Percentiles rank a stretch among this genome's conserved stretches.
phyloP scores from a whole-genome alignment of 2,888 invertebrate species.

The Drosophila anomalata region DNA sequence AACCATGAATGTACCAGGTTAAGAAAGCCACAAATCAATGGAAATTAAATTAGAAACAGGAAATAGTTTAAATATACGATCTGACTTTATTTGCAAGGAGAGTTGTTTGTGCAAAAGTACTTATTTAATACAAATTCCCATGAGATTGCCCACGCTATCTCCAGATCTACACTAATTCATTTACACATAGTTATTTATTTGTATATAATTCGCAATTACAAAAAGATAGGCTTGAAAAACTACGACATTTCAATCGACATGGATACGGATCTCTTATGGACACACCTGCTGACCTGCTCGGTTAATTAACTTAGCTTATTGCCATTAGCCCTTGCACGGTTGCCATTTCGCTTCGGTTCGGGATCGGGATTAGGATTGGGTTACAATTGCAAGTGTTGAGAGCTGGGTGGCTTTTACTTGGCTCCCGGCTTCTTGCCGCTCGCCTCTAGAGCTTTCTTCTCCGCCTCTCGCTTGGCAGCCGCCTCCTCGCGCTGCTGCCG shows the following conservation, averaged over 20 bases:
- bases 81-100: background rate
- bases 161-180: slow-evolving; percentile 4
- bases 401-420: slow-evolving; percentile 47
- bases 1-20: no score
- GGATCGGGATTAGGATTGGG: slow-evolving; percentile 1
- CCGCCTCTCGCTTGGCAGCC: slow-evolving; percentile 94
- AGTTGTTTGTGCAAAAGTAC: background rate
- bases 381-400: slow-evolving; percentile 1
- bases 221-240: slow-evolving; percentile 48
- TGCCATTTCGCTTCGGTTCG: background rate
- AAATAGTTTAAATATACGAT: background rate
- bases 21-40: background rate
- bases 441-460: slow-evolving; percentile 89
- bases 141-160: background rate
- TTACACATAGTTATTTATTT: slow-evolving; percentile 42
- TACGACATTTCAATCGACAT: slow-evolving; percentile 23
- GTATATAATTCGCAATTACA: slow-evolving; percentile 62
- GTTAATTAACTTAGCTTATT: slow-evolving; percentile 47
- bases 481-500: slow-evolving; percentile 97
- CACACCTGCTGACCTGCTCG: slow-evolving; percentile 6
- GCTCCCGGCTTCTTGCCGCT: slow-evolving; percentile 57
- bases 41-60: background rate
- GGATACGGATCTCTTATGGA: slow-evolving; percentile 1
- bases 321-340: slow-evolving; percentile 43
- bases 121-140: background rate